These are phyloP conservation scores for Eurytemora carolleeae DNA, from an alignment of 1,140 invertebrate genomes.

Conservation along the genomic window DNA sequence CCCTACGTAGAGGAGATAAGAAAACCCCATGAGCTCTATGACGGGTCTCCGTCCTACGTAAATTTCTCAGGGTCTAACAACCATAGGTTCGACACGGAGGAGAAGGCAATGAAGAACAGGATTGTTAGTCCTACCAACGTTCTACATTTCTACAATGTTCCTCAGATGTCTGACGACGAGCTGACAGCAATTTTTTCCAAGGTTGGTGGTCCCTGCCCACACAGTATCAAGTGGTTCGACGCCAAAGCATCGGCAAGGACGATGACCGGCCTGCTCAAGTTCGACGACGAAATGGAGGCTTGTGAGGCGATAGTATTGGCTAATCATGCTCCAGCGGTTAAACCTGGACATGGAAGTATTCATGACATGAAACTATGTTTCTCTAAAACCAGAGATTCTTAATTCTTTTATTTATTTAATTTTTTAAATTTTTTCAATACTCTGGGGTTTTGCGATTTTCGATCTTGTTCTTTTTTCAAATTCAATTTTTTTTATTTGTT, in stretches of 20 bases:
- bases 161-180: not conserved
- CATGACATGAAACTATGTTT: no score
- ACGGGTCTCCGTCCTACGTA: not conserved
- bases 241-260: not conserved
- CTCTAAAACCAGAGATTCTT: no score
- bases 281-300: not conserved
- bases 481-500: no score
- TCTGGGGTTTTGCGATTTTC: no score
- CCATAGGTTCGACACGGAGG: not conserved
- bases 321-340: not conserved
- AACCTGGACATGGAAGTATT: no score
- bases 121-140: not conserved
- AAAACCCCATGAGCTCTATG: no score
- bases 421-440: no score
- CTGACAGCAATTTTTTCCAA: not conserved
- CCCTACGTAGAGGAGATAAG: no score
- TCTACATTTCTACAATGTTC: not conserved
- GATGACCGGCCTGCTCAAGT: not conserved
- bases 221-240: not conserved
- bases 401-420: no score
- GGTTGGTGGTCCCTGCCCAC: not conserved
- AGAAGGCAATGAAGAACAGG: not conserved
- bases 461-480: no score
- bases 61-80: not conserved
- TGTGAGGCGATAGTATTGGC: not conserved